Evolutionary conservation across 2,888 invertebrate species (phyloP).

Genomic region (Leucozona laternaria): DNA sequence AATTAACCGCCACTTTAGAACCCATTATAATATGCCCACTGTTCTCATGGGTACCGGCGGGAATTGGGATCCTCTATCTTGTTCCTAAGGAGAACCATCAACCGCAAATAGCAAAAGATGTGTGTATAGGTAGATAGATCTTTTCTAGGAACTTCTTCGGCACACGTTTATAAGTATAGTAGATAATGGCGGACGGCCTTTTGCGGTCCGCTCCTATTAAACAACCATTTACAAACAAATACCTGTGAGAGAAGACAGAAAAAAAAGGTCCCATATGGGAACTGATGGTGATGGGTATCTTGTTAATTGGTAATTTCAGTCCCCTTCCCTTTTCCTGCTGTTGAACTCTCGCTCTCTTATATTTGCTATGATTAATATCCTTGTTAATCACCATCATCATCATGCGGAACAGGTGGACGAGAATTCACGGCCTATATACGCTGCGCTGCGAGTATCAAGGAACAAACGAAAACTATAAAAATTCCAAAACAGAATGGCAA

Average conservation of each 20-base stretch:
- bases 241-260: constrained; percentile 41
- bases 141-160: constrained; percentile 62
- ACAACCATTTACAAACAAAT: constrained; percentile 6
- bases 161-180: constrained; percentile 10
- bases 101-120: constrained; percentile 38
- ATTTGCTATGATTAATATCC: constrained; percentile 72
- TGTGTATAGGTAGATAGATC: constrained; percentile 49
- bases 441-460: constrained; percentile 13
- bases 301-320: constrained; percentile 73
- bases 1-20: constrained; percentile 74
- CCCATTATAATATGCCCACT: constrained; percentile 68
- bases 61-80: constrained; percentile 20
- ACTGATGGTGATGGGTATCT: constrained; percentile 73
- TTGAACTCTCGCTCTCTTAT: constrained; percentile 6
- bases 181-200: constrained; percentile 14
- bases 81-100: constrained; percentile 28
- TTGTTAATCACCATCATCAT: constrained; percentile 72
- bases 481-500: constrained; percentile 66
- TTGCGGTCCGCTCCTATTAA: constrained; percentile 62
- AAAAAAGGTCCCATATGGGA: constrained; percentile 63
- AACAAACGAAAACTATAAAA: constrained; percentile 65
- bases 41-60: constrained; percentile 15
- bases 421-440: constrained; percentile 3
- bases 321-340: constrained; percentile 22
- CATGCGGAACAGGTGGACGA: constrained; percentile 70